These are phyloP conservation scores for Liolophura sinensis DNA, from an alignment of 1,140 invertebrate species.

Conservation along the genomic window DNA sequence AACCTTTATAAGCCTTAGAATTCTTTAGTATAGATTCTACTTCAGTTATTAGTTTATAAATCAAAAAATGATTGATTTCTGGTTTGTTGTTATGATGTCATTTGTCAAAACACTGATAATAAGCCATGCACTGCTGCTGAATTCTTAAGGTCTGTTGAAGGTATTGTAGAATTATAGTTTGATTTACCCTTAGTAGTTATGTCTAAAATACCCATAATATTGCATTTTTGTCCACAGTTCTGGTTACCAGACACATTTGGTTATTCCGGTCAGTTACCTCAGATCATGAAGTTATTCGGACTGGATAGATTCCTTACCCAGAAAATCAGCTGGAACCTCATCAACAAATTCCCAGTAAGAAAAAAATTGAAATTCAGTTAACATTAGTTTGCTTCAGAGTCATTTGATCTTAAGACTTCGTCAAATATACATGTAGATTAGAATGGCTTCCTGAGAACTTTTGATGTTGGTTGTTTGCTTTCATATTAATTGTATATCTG, in stretches of 20 bases:
- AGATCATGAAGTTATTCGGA: conserved; percentile 61
- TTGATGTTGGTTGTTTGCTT: no score
- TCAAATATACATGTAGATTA: not conserved
- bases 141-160: no score
- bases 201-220: not conserved
- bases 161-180: no score
- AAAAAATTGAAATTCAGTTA: not conserved
- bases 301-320: conserved; percentile 63
- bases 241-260: conserved; percentile 68
- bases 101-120: no score
- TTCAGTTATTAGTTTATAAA: no score
- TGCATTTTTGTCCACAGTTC: conserved; percentile 56
- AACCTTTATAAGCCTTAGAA: no score
- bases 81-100: no score
- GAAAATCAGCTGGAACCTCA: conserved; percentile 65
- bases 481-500: no score
- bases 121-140: no score
- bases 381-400: not conserved
- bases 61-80: no score
- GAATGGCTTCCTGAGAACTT: no score
- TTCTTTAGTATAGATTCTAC: no score
- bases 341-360: conserved; percentile 65
- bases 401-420: not conserved
- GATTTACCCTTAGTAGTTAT: not conserved
- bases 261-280: conserved; percentile 65